Base-by-base conservation (phyloP, 2,113 vertebrate species). In the Acanthochromis polyacanthus region DNA sequence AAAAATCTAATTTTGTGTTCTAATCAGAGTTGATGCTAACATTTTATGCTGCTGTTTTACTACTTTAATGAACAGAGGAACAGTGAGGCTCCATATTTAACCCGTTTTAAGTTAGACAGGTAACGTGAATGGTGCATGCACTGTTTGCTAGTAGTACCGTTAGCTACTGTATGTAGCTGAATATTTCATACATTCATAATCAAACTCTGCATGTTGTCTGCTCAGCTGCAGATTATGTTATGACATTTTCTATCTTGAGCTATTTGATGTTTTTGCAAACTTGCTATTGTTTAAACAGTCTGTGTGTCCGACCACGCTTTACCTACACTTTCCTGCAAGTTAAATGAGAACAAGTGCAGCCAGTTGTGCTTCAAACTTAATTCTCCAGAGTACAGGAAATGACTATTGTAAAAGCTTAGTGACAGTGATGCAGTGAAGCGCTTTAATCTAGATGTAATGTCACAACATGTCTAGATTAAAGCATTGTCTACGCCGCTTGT, bases 401-500 rank as follows among this genome's bases (percentile, higher is more conserved):
- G 28, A 30, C 63, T 50, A 4, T 40, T 11, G 38, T 45, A 40
- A 38, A 4, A 62, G 60, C 70, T 55, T 52, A 30, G 45, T 70
- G 79, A 60, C 50, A 43, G 67, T 53, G 75, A 73, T 55, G 68
- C 70, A 56, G 66, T 28, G 32, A 64, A 55, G 61, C 7, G 25
- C 79, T 78, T 84, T 82, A 87, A 77, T 84, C 71, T 76, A 10
- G 20, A 36, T 62, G 25, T 50, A 22, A 63, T 71, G 78, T 90
- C 81, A 86, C 82, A 72, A 79, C 71, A 65, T 71, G 80, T 82
- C 76, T 2, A 48, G 52, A 83, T 82, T 83, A 84, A 81, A 78
- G 67, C 56, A 16, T 20, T 62, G 70, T 65, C 70, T 68, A 14
- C 2, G 0, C 46, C 43, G 53, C 74, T 81, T 65, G 77, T 82